Conservation (phyloP, 2,113 vertebrate species). For the Bagarius yarrelli region DNA sequence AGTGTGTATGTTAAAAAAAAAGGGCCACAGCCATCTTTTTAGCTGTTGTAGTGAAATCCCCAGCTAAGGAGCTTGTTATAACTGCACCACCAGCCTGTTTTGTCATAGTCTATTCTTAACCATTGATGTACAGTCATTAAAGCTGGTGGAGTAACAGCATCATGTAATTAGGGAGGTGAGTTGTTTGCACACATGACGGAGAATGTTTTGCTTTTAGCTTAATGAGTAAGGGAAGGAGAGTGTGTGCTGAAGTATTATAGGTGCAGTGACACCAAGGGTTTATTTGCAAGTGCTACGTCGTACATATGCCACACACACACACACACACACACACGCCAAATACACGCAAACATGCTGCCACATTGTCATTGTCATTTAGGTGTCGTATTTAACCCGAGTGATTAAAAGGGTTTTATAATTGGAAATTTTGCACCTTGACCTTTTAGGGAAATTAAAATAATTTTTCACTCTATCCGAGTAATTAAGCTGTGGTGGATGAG, state of each 20-base stretch:
- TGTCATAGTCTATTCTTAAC: conserved; percentile 16
- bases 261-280: not conserved
- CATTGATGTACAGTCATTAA: conserved; percentile 34
- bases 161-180: conserved; percentile 24
- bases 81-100: conserved; percentile 1
- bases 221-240: not conserved
- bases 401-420: conserved; percentile 52
- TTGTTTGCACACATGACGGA: conserved; percentile 22
- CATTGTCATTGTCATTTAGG: conserved; percentile 32
- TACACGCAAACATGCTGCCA: not conserved
- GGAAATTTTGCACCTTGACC: conserved; percentile 50
- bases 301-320: not conserved
- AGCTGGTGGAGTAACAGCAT: conserved; percentile 11
- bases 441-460: conserved; percentile 50
- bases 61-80: conserved; percentile 19
- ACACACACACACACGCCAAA: conserved; percentile 5
- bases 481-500: conserved; percentile 46
- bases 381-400: conserved; percentile 33
- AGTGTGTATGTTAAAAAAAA: not conserved
- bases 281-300: not conserved
- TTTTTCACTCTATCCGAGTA: conserved; percentile 44
- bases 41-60: not conserved
- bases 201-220: conserved; percentile 14
- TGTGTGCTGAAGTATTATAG: not conserved
- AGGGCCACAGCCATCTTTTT: not conserved